Evolutionary conservation across 2,888 invertebrate species (phyloP).

Genomic region (Melipona bicolor): DNA sequence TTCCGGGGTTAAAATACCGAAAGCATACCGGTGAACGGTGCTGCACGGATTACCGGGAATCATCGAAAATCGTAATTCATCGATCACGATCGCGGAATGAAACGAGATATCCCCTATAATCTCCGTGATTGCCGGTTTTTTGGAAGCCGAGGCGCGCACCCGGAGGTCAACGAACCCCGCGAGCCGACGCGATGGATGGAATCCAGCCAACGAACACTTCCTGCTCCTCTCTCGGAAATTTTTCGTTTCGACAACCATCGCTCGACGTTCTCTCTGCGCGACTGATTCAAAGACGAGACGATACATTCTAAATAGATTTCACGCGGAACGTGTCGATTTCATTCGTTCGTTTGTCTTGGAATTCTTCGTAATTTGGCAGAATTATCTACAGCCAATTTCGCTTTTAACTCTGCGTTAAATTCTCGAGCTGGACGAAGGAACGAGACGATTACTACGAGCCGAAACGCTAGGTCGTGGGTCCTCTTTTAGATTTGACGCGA

Average conservation of each 20-base stretch:
- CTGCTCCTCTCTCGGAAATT: constrained; percentile 23
- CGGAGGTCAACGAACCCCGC: constrained; percentile 47
- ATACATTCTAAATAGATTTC: not conserved
- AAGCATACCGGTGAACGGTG: not conserved
- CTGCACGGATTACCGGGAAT: constrained; percentile 52
- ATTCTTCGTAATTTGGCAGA: too few species aligned
- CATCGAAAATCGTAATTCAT: constrained; percentile 58
- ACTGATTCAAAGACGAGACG: not conserved
- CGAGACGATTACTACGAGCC: too few species aligned
- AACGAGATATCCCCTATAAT: constrained; percentile 52
- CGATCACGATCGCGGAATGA: constrained; percentile 48
- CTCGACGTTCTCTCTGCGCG: not conserved
- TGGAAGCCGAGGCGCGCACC: constrained; percentile 26
- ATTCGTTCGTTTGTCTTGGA: too few species aligned
- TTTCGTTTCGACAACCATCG: not conserved
- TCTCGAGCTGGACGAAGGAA: too few species aligned
- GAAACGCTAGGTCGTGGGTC: too few species aligned
- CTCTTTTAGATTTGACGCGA: too few species aligned
- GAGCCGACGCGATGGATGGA: constrained; percentile 27
- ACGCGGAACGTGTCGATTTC: not conserved
- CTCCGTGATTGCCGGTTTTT: constrained; percentile 51
- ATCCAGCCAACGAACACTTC: constrained; percentile 25
- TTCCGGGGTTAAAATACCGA: constrained; percentile 14
- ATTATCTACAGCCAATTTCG: too few species aligned
- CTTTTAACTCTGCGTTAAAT: too few species aligned